phyloP scores from a whole-genome alignment of 2,888 invertebrate genomes.

The Apocheima hispidaria region DNA sequence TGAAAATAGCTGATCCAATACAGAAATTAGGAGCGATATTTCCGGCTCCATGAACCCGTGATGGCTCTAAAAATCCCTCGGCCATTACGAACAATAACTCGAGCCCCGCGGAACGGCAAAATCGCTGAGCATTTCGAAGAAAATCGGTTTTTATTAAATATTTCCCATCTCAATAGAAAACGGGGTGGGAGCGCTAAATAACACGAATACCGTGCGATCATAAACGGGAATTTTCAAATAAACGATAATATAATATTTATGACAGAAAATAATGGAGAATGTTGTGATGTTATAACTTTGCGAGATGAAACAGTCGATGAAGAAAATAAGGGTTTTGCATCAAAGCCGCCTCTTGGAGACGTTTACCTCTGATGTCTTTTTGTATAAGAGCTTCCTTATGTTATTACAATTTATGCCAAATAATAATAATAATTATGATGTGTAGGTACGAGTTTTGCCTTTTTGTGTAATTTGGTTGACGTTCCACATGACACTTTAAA shows the following conservation, averaged over 20 bases:
- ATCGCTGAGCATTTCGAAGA: conserved; percentile 55
- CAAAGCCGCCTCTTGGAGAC: conserved; percentile 15
- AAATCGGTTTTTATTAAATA: conserved; percentile 62
- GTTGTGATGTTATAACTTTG: conserved; percentile 35
- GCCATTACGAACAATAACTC: conserved; percentile 44
- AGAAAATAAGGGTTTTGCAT: conserved; percentile 24
- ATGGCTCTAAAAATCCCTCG: conserved; percentile 44
- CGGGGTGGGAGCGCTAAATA: conserved; percentile 55
- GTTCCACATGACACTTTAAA: too few species aligned
- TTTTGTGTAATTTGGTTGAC: not conserved
- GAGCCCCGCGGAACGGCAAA: conserved; percentile 49
- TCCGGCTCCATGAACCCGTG: conserved; percentile 39
- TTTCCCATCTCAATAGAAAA: conserved; percentile 55
- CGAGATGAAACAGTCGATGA: conserved; percentile 26
- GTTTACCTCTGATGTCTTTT: conserved; percentile 14
- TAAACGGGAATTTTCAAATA: conserved; percentile 59
- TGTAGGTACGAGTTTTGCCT: not conserved
- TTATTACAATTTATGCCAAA: conserved; percentile 8
- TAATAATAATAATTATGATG: not conserved
- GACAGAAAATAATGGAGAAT: conserved; percentile 49
- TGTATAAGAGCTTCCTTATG: conserved; percentile 5
- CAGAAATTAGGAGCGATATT: conserved; percentile 34
- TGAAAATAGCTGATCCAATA: conserved; percentile 33
- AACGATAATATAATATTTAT: conserved; percentile 55
- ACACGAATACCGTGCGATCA: conserved; percentile 56